Conservation (phyloP, 2,888 invertebrate species). For the Druceiella hillmani region DNA sequence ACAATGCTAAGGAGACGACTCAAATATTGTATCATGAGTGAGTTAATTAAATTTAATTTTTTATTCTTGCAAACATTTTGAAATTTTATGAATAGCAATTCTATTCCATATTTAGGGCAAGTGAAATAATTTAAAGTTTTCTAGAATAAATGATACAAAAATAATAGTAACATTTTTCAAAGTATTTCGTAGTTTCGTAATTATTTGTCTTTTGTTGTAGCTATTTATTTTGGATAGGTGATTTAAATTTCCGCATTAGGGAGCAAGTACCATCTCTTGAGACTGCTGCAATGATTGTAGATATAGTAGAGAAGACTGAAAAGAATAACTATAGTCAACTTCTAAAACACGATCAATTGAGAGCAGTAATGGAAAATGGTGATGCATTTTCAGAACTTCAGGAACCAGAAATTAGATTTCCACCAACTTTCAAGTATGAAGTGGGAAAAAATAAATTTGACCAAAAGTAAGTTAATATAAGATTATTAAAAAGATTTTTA, state of each 20-base stretch:
- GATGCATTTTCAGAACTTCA: conserved; percentile 79
- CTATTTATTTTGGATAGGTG: conserved; percentile 89
- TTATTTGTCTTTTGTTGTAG: conserved; percentile 40
- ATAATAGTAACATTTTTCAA: too few relatives aligned
- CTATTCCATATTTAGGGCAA: too few relatives aligned
- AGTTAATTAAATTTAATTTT: too few relatives aligned
- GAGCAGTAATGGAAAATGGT: conserved; percentile 61
- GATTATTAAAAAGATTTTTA: background rate
- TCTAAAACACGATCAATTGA: conserved; percentile 72
- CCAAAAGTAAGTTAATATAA: conserved; percentile 57
- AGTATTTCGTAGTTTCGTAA: background rate
- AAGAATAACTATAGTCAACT: conserved; percentile 61
- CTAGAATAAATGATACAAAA: too few relatives aligned
- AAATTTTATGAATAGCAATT: too few relatives aligned
- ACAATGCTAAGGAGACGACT: conserved; percentile 68
- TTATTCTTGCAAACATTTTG: too few relatives aligned
- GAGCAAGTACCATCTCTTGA: conserved; percentile 58
- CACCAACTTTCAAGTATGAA: conserved; percentile 84
- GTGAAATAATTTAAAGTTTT: too few relatives aligned
- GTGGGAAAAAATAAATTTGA: conserved; percentile 73
- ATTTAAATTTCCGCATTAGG: conserved; percentile 78
- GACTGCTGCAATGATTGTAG: conserved; percentile 62
- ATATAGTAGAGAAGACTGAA: conserved; percentile 55
- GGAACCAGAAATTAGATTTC: conserved; percentile 70
- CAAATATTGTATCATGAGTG: conserved; percentile 91